These are phyloP conservation scores for Tiaroga cobitis DNA, from an alignment of 2,797 vertebrate species.

Conservation along the genomic window DNA sequence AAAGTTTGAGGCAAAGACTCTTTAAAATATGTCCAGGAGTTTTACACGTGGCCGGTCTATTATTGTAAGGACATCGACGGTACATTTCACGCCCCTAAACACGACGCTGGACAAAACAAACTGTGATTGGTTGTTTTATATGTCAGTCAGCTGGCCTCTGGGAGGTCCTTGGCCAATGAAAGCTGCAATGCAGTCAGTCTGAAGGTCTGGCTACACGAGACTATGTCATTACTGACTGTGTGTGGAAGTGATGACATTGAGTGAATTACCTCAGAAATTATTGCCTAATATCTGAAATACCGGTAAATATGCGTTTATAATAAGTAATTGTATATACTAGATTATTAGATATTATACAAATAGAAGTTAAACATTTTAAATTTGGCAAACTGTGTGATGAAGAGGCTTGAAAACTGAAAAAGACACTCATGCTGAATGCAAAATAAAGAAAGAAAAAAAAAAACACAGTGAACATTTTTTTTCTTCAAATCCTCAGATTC, in stretches of 20 bases:
- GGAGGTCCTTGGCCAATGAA: background rate
- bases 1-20: background rate
- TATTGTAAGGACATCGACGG: background rate
- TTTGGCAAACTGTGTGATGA: too few relatives aligned
- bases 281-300: background rate
- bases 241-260: background rate
- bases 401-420: too few relatives aligned
- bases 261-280: background rate
- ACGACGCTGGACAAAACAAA: too few relatives aligned
- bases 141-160: background rate
- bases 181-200: background rate
- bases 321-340: too few relatives aligned
- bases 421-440: too few relatives aligned
- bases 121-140: too few relatives aligned
- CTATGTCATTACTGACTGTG: background rate
- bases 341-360: too few relatives aligned
- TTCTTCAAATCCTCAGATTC: slow-evolving; percentile 8
- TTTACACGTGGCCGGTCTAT: background rate
- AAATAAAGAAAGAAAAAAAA: too few relatives aligned
- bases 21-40: background rate
- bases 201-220: too few relatives aligned
- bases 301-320: too few relatives aligned
- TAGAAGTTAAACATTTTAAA: too few relatives aligned
- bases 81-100: too few relatives aligned
- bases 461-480: slow-evolving; percentile 7